These are phyloP conservation scores for Setophaga petechia DNA, from an alignment of 2,113 vertebrate genomes.

Conservation along the genomic window DNA sequence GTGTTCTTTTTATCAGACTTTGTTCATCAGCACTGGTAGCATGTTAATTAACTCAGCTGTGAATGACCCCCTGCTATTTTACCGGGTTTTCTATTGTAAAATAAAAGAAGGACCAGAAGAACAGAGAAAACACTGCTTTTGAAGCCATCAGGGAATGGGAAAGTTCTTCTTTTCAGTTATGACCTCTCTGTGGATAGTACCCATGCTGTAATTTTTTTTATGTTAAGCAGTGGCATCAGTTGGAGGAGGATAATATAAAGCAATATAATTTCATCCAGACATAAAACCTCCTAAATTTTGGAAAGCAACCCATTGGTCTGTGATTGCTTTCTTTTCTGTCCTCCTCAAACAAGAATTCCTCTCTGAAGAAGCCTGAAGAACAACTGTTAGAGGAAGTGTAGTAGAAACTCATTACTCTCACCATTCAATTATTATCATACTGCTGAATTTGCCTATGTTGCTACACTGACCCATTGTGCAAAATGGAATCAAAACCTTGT, in stretches of 20 bases:
- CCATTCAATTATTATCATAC: neutral
- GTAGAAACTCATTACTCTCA: neutral
- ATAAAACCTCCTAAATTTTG: neutral
- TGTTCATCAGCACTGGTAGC: neutral
- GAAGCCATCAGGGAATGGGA: neutral
- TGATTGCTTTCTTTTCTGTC: neutral
- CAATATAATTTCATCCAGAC: neutral
- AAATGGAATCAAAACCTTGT: neutral
- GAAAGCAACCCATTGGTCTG: neutral
- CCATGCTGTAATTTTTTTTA: neutral
- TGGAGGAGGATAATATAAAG: neutral
- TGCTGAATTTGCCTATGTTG: neutral
- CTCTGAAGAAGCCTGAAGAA: neutral
- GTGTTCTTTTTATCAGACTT: neutral
- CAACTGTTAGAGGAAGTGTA: neutral
- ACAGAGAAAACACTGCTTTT: neutral
- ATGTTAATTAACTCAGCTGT: slow-evolving; percentile 33
- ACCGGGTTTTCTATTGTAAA: neutral
- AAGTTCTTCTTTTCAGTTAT: neutral
- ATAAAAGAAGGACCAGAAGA: neutral
- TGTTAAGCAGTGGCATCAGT: neutral
- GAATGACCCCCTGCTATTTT: slow-evolving; percentile 1
- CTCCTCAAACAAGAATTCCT: neutral
- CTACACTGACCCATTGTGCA: neutral
- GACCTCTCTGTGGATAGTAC: neutral